Evolutionary conservation across 2,888 invertebrate genomes (phyloP).

Genomic region (Vanessa cardui): DNA sequence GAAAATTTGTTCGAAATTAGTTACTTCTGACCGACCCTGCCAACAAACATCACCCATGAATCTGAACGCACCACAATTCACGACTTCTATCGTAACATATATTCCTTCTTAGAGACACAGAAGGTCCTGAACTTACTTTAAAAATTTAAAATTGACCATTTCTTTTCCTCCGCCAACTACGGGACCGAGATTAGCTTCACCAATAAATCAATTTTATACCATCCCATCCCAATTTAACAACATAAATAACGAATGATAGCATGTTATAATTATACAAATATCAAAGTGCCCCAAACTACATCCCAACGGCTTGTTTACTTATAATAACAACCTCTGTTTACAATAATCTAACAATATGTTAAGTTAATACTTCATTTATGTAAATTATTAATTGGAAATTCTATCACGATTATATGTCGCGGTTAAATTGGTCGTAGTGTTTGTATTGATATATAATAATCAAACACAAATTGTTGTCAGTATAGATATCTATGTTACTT

Average conservation of each 20-base stretch:
- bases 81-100: no score
- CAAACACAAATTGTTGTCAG: background rate
- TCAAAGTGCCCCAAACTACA: conserved; percentile 18
- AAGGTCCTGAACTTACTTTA: no score
- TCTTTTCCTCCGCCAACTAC: no score
- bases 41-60: background rate
- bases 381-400: conserved; percentile 16
- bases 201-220: no score
- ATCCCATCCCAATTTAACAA: no score
- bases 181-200: no score
- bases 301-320: conserved; percentile 17
- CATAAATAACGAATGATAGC: no score
- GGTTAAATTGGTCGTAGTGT: conserved; percentile 1
- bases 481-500: background rate
- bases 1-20: conserved; percentile 36
- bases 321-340: conserved; percentile 20
- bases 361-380: conserved; percentile 11
- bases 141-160: no score
- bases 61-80: background rate
- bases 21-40: conserved; percentile 20
- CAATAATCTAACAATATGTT: conserved; percentile 8
- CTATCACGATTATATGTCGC: background rate
- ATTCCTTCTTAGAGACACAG: no score
- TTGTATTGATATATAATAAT: background rate
- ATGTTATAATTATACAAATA: conserved; percentile 6